Evolutionary conservation across 2,888 invertebrate species (phyloP).

Genomic region (Stegophylla sp.): DNA sequence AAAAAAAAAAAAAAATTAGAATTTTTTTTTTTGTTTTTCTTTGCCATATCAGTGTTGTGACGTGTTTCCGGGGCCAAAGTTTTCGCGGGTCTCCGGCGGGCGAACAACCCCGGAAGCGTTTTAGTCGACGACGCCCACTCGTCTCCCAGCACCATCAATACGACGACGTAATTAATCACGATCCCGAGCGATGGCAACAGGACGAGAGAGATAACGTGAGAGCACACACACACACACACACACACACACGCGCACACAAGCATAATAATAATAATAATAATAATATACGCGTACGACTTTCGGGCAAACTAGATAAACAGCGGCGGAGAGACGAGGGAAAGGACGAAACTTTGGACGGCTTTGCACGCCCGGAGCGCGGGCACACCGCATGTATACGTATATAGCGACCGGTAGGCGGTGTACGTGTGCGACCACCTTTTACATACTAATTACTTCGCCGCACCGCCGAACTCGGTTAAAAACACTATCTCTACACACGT

Average conservation of each 20-base stretch:
- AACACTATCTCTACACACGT: not conserved
- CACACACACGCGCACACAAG: no score
- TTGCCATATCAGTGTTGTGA: no score
- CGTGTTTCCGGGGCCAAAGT: no score
- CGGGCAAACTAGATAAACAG: not conserved
- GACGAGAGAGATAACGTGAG: no score
- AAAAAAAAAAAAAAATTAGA: no score
- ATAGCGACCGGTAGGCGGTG: not conserved
- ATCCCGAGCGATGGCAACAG: not conserved
- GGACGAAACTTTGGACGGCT: conserved; percentile 32
- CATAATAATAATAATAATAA: not conserved
- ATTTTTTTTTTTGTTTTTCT: no score
- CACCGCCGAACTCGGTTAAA: conserved; percentile 16
- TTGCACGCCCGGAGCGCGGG: not conserved
- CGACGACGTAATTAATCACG: conserved; percentile 42
- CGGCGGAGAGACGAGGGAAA: not conserved
- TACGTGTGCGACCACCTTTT: conserved; percentile 12
- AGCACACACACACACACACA: no score
- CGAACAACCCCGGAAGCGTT: not conserved
- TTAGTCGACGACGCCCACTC: no score
- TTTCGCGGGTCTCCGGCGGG: no score
- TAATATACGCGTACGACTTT: not conserved
- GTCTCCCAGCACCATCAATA: conserved; percentile 5
- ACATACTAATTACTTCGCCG: conserved; percentile 43
- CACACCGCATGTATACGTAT: not conserved